Evolutionary conservation across 2,888 invertebrate genomes (phyloP).

Genomic region (Cheilosia grossa): DNA sequence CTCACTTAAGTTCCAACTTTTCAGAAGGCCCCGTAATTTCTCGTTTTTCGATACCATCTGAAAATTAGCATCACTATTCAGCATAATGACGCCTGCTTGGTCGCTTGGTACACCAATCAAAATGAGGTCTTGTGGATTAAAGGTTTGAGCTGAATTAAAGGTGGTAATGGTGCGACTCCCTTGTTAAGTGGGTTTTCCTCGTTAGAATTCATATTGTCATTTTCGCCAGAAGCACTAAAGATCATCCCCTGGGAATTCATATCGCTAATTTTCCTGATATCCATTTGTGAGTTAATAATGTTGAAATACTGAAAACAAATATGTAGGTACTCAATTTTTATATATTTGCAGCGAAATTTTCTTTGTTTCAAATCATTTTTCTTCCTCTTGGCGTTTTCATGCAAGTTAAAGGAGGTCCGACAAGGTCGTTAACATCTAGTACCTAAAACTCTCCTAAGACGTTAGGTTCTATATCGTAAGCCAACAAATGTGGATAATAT

Average conservation of each 20-base stretch:
- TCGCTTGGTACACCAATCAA: background rate
- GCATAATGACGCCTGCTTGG: background rate
- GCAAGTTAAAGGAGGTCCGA: background rate
- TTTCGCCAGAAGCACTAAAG: background rate
- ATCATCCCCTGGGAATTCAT: background rate
- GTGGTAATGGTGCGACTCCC: background rate
- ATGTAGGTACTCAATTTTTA: background rate
- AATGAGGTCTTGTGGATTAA: background rate
- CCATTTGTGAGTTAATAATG: background rate
- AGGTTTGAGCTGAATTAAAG: background rate
- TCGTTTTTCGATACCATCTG: background rate
- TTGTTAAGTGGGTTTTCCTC: background rate
- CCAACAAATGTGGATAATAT: background rate
- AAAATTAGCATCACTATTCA: background rate
- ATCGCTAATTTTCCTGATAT: background rate
- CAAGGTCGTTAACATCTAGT: background rate
- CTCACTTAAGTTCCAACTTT: background rate
- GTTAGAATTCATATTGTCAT: background rate
- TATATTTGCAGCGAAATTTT: background rate
- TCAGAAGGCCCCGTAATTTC: background rate
- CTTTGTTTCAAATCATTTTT: background rate
- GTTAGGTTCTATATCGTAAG: background rate
- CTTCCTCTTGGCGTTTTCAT: slow-evolving; percentile 1
- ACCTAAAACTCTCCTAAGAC: background rate
- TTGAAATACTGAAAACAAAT: background rate